These are phyloP conservation scores for Cranoglanis bouderius DNA, from an alignment of 2,113 vertebrate genomes.

Conservation along the genomic window DNA sequence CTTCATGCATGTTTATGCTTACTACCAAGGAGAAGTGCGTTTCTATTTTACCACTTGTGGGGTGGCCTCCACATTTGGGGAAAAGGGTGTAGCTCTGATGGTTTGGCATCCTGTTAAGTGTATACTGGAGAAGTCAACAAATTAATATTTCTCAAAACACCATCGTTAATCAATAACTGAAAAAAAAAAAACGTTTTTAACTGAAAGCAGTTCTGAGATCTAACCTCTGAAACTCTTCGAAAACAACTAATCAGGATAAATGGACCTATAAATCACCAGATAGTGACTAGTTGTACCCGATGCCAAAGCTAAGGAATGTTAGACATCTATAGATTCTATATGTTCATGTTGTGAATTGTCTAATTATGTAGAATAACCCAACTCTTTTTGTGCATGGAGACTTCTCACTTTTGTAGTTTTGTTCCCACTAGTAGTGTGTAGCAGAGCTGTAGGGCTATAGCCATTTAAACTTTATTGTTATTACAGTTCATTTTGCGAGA, in stretches of 20 bases:
- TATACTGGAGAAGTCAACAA: background rate
- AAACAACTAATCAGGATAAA: background rate
- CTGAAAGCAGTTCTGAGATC: background rate
- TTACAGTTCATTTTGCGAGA: background rate
- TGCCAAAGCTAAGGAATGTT: background rate
- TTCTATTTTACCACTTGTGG: background rate
- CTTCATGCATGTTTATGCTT: background rate
- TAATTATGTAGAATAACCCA: no score
- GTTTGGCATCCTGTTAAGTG: background rate
- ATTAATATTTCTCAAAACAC: background rate
- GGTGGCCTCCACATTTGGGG: background rate
- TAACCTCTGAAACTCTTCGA: background rate
- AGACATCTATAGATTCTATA: background rate
- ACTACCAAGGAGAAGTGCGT: background rate
- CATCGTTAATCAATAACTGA: background rate
- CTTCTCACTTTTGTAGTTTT: background rate
- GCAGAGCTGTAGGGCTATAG: slow-evolving; percentile 7
- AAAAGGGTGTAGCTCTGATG: background rate
- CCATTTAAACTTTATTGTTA: slow-evolving; percentile 5
- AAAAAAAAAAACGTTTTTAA: background rate
- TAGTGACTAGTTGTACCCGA: background rate
- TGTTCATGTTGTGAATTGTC: background rate
- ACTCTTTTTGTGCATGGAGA: background rate
- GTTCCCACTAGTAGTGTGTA: slow-evolving; percentile 1
- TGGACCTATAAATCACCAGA: background rate